Evolutionary conservation across 1,140 invertebrate species (phyloP), one percentile per base, ranked within the genome.

Genomic region (Drepana arcuata): DNA sequence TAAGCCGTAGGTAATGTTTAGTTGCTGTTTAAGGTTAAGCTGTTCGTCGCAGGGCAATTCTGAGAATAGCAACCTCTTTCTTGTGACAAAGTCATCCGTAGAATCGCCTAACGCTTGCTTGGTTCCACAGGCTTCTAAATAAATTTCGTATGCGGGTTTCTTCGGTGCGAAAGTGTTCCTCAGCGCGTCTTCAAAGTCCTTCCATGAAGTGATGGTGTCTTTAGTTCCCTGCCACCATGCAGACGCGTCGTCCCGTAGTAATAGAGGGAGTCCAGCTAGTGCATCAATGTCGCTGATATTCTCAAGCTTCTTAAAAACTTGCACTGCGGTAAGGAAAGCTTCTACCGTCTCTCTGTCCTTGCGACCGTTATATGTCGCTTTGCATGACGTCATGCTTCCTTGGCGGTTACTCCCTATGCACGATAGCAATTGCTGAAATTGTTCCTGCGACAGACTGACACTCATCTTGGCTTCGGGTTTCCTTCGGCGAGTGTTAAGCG

Each of bases 71-170:
- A 18, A 2, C 6, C 47, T 25, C 7, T 51, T 53, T 2, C 33
- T 42, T 5, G 35, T 9, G 0, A 58, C 18, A 28, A 58, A 58
- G 5, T 14, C 14, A 14, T 58, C 48, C 0, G 55, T 63, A 0
- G 11, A 0, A 0, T 24, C 23, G 1, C 35, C 14, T 5, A 21
- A 1, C 7, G 26, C 14, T 21, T 55, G 54, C 7, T 35, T 50
- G 1, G 14, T 18, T 7, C 13, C 3, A 10, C 41, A 16, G 7
- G 58, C 46, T 2, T 54, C 45, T 10, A 39, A 23, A 11, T 53
- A 53, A 7, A 59, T 14, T 7, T 46, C 6, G 16, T 48, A 46
- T 0, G 46, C 43, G 1, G 21, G 30, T 35, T 14, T 24, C 15
- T 10, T 32, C 4, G 45, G 45, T 3, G 30, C 39, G 15, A 48